Conservation (phyloP, 2,113 vertebrate species). For the Callionymus lyra region DNA sequence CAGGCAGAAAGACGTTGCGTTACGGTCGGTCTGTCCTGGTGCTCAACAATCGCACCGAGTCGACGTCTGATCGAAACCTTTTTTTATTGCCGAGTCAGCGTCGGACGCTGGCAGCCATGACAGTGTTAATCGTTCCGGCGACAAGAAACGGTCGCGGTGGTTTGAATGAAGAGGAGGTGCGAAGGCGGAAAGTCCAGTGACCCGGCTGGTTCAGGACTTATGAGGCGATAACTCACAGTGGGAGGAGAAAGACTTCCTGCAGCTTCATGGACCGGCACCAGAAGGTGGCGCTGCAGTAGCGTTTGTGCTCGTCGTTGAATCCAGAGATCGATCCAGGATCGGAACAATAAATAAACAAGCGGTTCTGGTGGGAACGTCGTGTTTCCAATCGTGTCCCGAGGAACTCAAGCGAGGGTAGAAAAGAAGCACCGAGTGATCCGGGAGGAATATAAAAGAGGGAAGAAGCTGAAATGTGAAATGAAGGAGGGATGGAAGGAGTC, state of each 20-base stretch:
- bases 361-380: slow-evolving; percentile 5
- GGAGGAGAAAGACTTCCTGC: slow-evolving; percentile 15
- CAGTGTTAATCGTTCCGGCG: too few species aligned
- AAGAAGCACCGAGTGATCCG: slow-evolving; percentile 66
- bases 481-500: slow-evolving; percentile 14
- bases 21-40: too few species aligned
- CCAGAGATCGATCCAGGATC: slow-evolving; percentile 4
- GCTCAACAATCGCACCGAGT: too few species aligned
- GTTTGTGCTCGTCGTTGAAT: slow-evolving; percentile 31
- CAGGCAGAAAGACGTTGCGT: too few species aligned
- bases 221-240: slow-evolving; percentile 52
- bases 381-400: background rate
- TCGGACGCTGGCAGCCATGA: too few species aligned
- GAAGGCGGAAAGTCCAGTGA: slow-evolving; percentile 52
- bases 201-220: slow-evolving; percentile 32
- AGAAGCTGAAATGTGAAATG: slow-evolving; percentile 39
- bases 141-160: slow-evolving; percentile 38
- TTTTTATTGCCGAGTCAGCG: too few species aligned
- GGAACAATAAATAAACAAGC: slow-evolving; percentile 4
- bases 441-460: slow-evolving; percentile 10
- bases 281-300: slow-evolving; percentile 16
- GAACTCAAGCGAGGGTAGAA: slow-evolving; percentile 26
- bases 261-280: slow-evolving; percentile 5
- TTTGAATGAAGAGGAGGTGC: slow-evolving; percentile 28
- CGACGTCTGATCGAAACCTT: too few species aligned